A percentile compares a stretch with the other conserved stretches of the same genome.
Conservation (phyloP, 2,797 vertebrate genomes). For the Moxostoma hubbsi region DNA sequence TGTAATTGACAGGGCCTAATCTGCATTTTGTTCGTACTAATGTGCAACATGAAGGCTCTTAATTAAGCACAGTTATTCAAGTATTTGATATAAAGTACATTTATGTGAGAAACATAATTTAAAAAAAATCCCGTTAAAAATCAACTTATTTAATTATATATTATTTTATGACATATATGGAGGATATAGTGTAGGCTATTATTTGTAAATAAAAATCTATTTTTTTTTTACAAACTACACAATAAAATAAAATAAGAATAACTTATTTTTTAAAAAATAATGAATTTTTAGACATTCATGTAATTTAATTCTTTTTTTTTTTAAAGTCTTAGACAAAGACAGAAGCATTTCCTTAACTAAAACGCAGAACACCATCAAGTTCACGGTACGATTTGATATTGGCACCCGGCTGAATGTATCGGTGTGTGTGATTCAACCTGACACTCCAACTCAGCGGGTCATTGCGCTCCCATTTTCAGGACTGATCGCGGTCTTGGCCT, state of each 20-base stretch:
- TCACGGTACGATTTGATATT: conserved; percentile 50
- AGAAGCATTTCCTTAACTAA: neutral
- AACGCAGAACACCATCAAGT: conserved; percentile 41
- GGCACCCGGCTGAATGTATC: conserved; percentile 63
- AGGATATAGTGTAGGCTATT: neutral
- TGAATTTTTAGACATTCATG: neutral
- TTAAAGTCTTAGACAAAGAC: neutral
- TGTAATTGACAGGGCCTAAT: conserved; percentile 56
- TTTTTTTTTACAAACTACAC: neutral
- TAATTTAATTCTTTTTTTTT: neutral
- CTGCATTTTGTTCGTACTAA: conserved; percentile 59
- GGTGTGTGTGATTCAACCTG: conserved; percentile 70
- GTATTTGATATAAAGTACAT: conserved; percentile 29
- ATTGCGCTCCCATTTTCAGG: conserved; percentile 64
- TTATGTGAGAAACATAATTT: conserved; percentile 11
- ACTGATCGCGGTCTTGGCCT: conserved; percentile 72
- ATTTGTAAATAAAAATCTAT: neutral
- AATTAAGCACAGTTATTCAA: conserved; percentile 52
- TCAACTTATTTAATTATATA: neutral
- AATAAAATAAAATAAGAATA: too few species aligned
- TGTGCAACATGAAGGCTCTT: conserved; percentile 47
- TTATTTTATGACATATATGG: neutral
- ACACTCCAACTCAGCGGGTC: conserved; percentile 73
- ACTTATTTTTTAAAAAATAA: neutral
- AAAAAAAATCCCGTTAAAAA: neutral